Evolutionary conservation across 2,888 invertebrate genomes (phyloP), one percentile per base, ranked within the genome.

Genomic region (Bembecia ichneumoniformis): DNA sequence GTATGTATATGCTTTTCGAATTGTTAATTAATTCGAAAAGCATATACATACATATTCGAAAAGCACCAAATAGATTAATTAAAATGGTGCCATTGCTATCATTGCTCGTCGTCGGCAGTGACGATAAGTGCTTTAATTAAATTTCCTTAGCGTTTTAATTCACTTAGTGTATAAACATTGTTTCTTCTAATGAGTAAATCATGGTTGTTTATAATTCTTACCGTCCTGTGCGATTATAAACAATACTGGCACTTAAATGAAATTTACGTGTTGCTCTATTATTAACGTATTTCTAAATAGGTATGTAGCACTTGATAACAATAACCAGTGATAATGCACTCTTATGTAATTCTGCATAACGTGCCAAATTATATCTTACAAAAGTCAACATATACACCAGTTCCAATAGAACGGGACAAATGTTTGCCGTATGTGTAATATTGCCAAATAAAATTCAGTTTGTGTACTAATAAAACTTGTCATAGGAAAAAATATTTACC

Each of bases 131-230:
- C 28, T 28, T 28, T 28, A 28, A 28, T 28, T 0, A 28, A 28
- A 28, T 40, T 14, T 10, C 40, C 13, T 40, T 14, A 40, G 40
- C 7, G 11, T 13, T 40, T 11, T 40, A 14, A 14, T 40, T n/a
- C n/a, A n/a, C n/a, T 40, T 40, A 40, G 40, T 14, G 40, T n/a
- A 13, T 40, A 40, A 40, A 40, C n/a, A 14, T 40, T 58, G 55
- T 58, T 63, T 56, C 59, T 64, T 63, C 62, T 56, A 46, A 48
- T 36, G 60, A 56, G 58, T 54, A 50, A 40, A 40, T 13, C 58
- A 61, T 62, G 66, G 70, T 73, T 71, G 73, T 68, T 66, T 60
- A 58, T 63, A 63, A 63, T 60, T 58, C 52, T 61, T 68, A 62
- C 73, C 73, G 73, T 71, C 71, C 40, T 40, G 40, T n/a, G n/a